phyloP scores from a whole-genome alignment of 35 echinoderm and acorn worm genomes.

The Apostichopus californicus region DNA sequence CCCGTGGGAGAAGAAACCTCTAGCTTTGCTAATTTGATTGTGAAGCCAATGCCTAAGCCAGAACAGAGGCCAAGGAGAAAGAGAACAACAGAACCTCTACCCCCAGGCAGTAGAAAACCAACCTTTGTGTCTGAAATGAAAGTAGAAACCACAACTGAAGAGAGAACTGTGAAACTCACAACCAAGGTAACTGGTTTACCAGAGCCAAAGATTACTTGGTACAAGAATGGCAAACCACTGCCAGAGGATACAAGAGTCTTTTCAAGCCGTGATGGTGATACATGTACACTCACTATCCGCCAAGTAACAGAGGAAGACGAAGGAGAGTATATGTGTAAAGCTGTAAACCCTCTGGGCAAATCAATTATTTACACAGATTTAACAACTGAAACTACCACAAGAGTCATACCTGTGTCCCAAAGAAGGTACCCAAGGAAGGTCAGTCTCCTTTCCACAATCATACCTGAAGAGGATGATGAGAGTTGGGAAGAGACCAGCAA shows the following conservation, averaged over 20 bases:
- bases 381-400: constrained; percentile 53
- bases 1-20: constrained; percentile 74
- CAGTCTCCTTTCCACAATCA: constrained; percentile 69
- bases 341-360: constrained; percentile 93
- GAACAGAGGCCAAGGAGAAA: constrained; percentile 59
- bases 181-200: constrained; percentile 70
- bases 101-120: constrained; percentile 73
- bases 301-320: constrained; percentile 86
- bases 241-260: constrained; percentile 59
- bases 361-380: constrained; percentile 92
- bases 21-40: constrained; percentile 90
- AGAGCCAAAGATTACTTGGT: constrained; percentile 91
- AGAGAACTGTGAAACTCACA: constrained; percentile 71
- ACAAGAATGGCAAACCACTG: constrained; percentile 92
- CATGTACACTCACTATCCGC: constrained; percentile 81
- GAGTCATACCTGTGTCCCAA: constrained; percentile 32
- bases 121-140: constrained; percentile 73
- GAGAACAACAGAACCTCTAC: constrained; percentile 64
- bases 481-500: constrained; percentile 75
- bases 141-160: constrained; percentile 68
- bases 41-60: constrained; percentile 78
- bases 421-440: constrained; percentile 57
- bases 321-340: constrained; percentile 99
- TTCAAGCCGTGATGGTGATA: constrained; percentile 74
- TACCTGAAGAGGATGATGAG: constrained; percentile 81